Base-by-base conservation (phyloP, 2,113 vertebrate genomes). In the Nymphicus hollandicus region DNA sequence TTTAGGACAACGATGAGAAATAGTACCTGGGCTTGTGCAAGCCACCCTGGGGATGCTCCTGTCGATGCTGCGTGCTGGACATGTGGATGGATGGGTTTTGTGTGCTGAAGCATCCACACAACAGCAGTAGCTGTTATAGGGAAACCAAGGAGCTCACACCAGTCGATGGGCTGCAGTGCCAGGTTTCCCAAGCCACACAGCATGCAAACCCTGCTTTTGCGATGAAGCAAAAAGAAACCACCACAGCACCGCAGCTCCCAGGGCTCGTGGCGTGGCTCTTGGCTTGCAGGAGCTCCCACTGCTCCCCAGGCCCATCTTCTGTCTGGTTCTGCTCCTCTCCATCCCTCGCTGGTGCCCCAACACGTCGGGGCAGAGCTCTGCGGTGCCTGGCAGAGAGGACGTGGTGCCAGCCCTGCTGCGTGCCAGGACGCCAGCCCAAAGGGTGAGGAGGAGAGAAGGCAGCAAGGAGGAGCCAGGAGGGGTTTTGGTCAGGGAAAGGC, bases 181-280 rank as follows among this genome's bases (percentile, higher is more conserved):
- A 5, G 13, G n/a, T 41, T 49, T 49, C 88, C 80, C 33, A 15
- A 73, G 53, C 17, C 4, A 1, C 15, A 15, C 5, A 0, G 27
- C n/a, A 6, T 2, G 24, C 49, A 33, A 73, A 81, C 22, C 55
- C 52, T 13, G 5, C 15, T 35, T 44, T 17, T 19, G 31, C 2
- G 0, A 27, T 2, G 35, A 43, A 78, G 31, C 10, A 3, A 31
- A 61, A 28, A 39, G 43, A 17, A 65, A 18, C 11, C 25, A 19
- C 23, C 1, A 0, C 0, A 1, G 33, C 17, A 10, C 37, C 6
- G 1, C 25, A 22, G 69, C 14, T 70, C 37, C 64, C 1, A 1
- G 31, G 24, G 17, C 18, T 64, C 1, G 2, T 14, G 39, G 46
- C 49, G 9, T 0, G 2, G 17, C 66, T 11, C 49, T 7, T 17